These are phyloP conservation scores for Zaprionus lineosus DNA, from an alignment of 2,888 invertebrate genomes.

Conservation along the genomic window DNA sequence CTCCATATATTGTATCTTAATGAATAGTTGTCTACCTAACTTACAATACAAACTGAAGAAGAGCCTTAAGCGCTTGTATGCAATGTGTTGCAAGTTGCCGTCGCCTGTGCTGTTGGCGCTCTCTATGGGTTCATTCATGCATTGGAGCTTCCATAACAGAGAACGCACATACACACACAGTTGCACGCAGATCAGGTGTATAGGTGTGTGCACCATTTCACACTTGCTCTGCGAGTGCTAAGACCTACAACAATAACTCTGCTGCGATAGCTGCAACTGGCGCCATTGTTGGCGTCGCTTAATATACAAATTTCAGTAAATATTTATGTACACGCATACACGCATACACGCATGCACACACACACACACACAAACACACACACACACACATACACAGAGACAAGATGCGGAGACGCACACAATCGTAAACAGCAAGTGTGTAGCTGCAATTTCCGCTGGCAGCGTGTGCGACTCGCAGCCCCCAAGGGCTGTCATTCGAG, in stretches of 20 bases:
- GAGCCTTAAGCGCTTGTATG: slow-evolving; percentile 39
- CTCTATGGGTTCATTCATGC: slow-evolving; percentile 59
- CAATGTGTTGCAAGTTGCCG: slow-evolving; percentile 9
- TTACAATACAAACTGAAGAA: slow-evolving; percentile 16
- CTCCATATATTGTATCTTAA: too few species aligned
- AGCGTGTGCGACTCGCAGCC: slow-evolving; percentile 16
- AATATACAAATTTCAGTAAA: slow-evolving; percentile 78
- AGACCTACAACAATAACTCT: slow-evolving; percentile 34
- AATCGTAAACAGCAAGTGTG: slow-evolving; percentile 7
- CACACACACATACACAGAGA: not conserved
- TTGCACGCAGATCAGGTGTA: slow-evolving; percentile 4
- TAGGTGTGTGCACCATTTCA: slow-evolving; percentile 28
- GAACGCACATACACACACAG: slow-evolving; percentile 15
- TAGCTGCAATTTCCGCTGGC: slow-evolving; percentile 62
- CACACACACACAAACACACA: slow-evolving; percentile 14
- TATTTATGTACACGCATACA: slow-evolving; percentile 54
- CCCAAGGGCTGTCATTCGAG: slow-evolving; percentile 38
- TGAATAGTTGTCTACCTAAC: not conserved
- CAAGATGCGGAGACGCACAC: not conserved
- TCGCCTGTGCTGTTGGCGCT: slow-evolving; percentile 46
- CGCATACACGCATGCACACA: slow-evolving; percentile 5
- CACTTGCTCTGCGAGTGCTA: slow-evolving; percentile 40
- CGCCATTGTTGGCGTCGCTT: slow-evolving; percentile 67
- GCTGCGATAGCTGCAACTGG: slow-evolving; percentile 31
- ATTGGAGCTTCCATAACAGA: slow-evolving; percentile 58